phyloP scores from a whole-genome alignment of 2,113 vertebrate genomes.

The Mystacornis crossleyi region DNA sequence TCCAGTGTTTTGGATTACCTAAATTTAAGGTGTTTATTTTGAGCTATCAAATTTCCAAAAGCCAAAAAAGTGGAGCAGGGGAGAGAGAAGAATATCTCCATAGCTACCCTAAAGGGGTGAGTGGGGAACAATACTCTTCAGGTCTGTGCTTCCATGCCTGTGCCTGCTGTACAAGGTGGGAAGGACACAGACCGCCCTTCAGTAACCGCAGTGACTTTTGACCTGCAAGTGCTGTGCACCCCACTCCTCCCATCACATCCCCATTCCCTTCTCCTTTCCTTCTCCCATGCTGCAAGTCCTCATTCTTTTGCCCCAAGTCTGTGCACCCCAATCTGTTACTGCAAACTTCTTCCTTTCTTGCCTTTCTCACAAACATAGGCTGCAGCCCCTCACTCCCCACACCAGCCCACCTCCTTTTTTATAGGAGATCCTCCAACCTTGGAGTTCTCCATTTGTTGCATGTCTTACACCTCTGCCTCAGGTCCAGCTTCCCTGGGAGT shows the following conservation, averaged over 20 bases:
- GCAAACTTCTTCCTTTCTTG: not conserved
- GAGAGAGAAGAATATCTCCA: not conserved
- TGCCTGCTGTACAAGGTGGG: not conserved
- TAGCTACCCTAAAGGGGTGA: not conserved
- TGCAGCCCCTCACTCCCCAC: not conserved
- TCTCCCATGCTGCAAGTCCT: rapidly evolving
- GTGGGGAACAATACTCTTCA: rapidly evolving
- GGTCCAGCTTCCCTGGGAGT: not conserved
- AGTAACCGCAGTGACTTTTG: not conserved
- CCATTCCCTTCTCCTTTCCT: not conserved
- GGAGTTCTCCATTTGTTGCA: not conserved
- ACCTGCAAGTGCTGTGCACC: not conserved
- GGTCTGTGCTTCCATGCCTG: not conserved
- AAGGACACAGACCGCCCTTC: not conserved
- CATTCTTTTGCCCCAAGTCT: not conserved
- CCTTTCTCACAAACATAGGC: not conserved
- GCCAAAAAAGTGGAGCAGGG: not conserved
- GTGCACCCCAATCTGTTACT: rapidly evolving
- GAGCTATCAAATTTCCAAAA: not conserved
- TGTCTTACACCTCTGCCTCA: rapidly evolving
- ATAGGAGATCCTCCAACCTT: not conserved
- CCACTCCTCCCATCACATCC: not conserved
- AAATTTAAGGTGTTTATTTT: not conserved
- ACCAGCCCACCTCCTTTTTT: not conserved
- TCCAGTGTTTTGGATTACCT: not conserved